phyloP scores from a whole-genome alignment of 2,888 invertebrate species.

The Invenusta paracnida region DNA sequence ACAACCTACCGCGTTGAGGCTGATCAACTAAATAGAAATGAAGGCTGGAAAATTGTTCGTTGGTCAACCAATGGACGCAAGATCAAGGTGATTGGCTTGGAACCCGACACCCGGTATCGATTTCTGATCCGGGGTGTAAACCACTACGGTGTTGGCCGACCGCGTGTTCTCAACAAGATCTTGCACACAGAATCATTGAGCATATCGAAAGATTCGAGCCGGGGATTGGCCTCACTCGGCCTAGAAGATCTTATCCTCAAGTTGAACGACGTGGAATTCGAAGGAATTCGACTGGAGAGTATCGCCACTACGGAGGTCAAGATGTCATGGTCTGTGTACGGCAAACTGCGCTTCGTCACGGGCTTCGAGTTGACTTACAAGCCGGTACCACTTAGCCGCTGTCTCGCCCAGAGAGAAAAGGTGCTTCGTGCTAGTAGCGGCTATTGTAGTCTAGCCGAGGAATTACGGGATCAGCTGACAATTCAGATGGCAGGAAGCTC shows the following conservation, averaged over 20 bases:
- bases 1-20: constrained; percentile 31
- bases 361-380: constrained; percentile 38
- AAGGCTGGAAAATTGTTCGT: constrained; percentile 27
- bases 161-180: not conserved
- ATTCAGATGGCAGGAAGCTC: not conserved
- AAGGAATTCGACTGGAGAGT: constrained; percentile 4
- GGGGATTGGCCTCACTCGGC: not conserved
- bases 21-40: constrained; percentile 7
- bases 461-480: constrained; percentile 20
- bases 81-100: constrained; percentile 11
- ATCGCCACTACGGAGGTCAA: constrained; percentile 30
- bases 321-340: constrained; percentile 33
- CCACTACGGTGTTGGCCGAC: constrained; percentile 32
- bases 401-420: not conserved
- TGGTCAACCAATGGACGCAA: not conserved
- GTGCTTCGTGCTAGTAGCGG: not conserved
- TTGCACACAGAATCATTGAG: constrained; percentile 15
- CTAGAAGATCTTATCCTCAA: not conserved
- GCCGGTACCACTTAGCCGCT: constrained; percentile 31
- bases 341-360: constrained; percentile 18
- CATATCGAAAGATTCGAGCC: not conserved
- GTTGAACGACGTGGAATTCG: constrained; percentile 7
- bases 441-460: constrained; percentile 31
- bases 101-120: constrained; percentile 38
- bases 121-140: constrained; percentile 37